Evolutionary conservation across 1,140 invertebrate species (phyloP).

Genomic region (Chironomus tepperi): DNA sequence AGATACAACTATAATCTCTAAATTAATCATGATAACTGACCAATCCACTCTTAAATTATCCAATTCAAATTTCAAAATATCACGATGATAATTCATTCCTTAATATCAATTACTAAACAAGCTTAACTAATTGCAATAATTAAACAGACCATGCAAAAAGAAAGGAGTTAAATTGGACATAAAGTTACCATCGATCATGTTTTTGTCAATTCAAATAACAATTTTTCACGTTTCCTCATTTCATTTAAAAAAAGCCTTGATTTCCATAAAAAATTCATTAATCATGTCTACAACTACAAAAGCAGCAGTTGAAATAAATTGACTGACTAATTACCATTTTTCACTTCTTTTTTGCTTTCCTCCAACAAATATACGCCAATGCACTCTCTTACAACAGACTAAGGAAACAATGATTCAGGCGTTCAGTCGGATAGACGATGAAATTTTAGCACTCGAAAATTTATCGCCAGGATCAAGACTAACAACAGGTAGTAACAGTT

Average conservation of each 20-base stretch:
- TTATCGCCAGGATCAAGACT: conserved; percentile 36
- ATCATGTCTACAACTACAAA: neutral
- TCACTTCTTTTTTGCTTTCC: neutral
- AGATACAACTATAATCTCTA: no score
- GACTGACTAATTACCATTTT: conserved; percentile 16
- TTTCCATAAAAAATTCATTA: conserved; percentile 9
- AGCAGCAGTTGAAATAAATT: neutral
- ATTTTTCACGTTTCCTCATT: conserved; percentile 5
- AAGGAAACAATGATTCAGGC: conserved; percentile 25
- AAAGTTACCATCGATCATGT: neutral
- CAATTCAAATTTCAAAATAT: no score
- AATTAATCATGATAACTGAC: no score
- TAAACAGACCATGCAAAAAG: neutral
- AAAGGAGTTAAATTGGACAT: neutral
- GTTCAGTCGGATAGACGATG: conserved; percentile 32
- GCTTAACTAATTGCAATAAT: no score
- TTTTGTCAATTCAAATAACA: neutral
- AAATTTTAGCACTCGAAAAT: conserved; percentile 36
- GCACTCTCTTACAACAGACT: neutral
- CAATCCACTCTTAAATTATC: no score
- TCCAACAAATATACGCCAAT: no score
- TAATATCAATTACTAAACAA: no score
- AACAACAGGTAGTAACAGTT: conserved; percentile 30
- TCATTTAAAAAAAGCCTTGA: neutral
- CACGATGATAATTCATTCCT: no score